Conservation (phyloP, 1,140 invertebrate species). For the Heliconius himera region DNA sequence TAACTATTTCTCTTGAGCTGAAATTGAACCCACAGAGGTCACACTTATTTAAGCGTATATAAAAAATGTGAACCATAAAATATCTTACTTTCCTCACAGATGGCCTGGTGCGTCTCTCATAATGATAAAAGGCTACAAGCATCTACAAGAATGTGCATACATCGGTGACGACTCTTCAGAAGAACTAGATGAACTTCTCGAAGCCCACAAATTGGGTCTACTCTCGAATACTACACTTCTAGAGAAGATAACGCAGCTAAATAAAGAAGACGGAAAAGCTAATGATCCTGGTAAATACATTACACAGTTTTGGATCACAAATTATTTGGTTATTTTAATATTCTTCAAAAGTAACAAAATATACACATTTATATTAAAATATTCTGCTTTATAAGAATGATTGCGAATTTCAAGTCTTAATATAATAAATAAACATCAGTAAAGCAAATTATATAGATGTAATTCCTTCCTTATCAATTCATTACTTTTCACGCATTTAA, state of each 20-base stretch:
- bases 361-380: too few species aligned
- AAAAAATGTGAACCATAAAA: background rate
- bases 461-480: too few species aligned
- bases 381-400: too few species aligned
- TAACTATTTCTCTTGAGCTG: too few species aligned
- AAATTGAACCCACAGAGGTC: too few species aligned
- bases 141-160: conserved; percentile 90
- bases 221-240: conserved; percentile 55
- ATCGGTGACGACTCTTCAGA: conserved; percentile 90
- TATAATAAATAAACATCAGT: too few species aligned
- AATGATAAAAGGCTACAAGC: conserved; percentile 88
- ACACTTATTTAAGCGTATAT: too few species aligned
- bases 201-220: conserved; percentile 72
- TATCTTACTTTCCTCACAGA: conserved; percentile 65
- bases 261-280: conserved; percentile 62
- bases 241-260: conserved; percentile 60
- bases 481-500: too few species aligned
- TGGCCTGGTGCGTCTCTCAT: conserved; percentile 89
- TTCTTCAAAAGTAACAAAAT: background rate
- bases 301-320: too few species aligned
- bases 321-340: background rate
- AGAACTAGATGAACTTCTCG: conserved; percentile 85
- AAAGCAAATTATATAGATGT: too few species aligned
- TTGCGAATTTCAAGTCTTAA: too few species aligned
- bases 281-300: conserved; percentile 69